A percentile compares a stretch with the other conserved stretches of the same genome.
Evolutionary conservation across 2,797 vertebrate species (phyloP).

Genomic region (Channa striata): DNA sequence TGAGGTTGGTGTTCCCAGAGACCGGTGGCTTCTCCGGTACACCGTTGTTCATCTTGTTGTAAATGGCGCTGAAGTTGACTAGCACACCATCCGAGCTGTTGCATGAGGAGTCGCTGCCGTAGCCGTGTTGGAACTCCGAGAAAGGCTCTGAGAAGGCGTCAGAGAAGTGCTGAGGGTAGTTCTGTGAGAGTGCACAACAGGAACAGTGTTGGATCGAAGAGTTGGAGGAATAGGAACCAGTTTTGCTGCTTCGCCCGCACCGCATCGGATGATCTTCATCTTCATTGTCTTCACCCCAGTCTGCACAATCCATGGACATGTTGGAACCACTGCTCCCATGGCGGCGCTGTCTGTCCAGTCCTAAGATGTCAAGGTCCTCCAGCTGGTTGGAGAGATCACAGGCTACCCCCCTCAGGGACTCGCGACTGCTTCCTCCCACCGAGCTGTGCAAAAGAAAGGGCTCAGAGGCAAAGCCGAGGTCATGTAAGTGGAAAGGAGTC

Average conservation of each 20-base stretch:
- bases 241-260: conserved; percentile 78
- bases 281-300: conserved; percentile 88
- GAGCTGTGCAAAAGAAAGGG: conserved; percentile 89
- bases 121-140: conserved; percentile 89
- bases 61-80: conserved; percentile 97
- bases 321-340: conserved; percentile 87
- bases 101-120: conserved; percentile 94
- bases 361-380: conserved; percentile 85
- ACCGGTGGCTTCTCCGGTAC: conserved; percentile 82
- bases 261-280: conserved; percentile 85
- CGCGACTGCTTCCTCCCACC: conserved; percentile 72
- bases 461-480: conserved; percentile 77
- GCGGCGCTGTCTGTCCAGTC: conserved; percentile 80
- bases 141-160: conserved; percentile 70
- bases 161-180: conserved; percentile 71
- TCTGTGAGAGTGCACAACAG: conserved; percentile 89
- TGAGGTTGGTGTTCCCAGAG: conserved; percentile 75
- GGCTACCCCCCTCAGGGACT: conserved; percentile 68
- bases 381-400: conserved; percentile 70
- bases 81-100: conserved; percentile 95
- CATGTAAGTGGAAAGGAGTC: conserved; percentile 78
- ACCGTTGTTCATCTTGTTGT: conserved; percentile 92
- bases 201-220: conserved; percentile 81
- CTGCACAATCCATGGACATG: conserved; percentile 90
- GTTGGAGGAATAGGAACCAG: conserved; percentile 84